phyloP scores from a whole-genome alignment of 2,888 invertebrate genomes.

The Cosmia pyralina region DNA sequence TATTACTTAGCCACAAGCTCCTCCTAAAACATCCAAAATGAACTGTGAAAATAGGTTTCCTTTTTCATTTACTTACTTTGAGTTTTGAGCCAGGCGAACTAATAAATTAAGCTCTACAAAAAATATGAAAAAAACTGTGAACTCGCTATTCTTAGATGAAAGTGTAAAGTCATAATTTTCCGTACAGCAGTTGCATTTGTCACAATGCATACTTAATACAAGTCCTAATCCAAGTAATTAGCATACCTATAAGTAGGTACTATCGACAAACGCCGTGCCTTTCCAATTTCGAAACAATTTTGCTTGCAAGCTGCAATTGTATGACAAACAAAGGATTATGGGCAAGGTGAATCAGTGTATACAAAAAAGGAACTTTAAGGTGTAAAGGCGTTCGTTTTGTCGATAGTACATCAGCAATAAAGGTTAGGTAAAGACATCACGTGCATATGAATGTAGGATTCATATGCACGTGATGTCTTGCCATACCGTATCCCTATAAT shows the following conservation, averaged over 20 bases:
- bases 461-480: too few species aligned
- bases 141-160: not conserved
- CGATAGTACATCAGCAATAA: too few species aligned
- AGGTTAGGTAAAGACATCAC: too few species aligned
- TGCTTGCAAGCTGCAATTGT: too few species aligned
- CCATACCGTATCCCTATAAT: constrained; percentile 34
- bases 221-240: not conserved
- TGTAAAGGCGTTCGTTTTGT: too few species aligned
- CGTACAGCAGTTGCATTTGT: not conserved
- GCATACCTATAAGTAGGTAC: not conserved
- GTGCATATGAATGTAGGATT: too few species aligned
- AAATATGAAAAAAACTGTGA: not conserved
- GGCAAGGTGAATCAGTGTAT: too few species aligned
- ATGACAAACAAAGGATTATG: too few species aligned
- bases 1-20: too few species aligned
- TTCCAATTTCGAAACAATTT: too few species aligned
- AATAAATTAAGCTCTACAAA: not conserved
- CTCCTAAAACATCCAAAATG: not conserved
- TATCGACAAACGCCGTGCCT: too few species aligned
- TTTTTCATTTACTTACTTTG: not conserved
- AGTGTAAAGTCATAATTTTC: not conserved
- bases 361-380: too few species aligned
- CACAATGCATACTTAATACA: not conserved
- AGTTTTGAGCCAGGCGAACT: not conserved
- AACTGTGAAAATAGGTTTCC: not conserved